Conservation (phyloP, 2,888 invertebrate genomes). For the Ichneumon xanthorius region DNA sequence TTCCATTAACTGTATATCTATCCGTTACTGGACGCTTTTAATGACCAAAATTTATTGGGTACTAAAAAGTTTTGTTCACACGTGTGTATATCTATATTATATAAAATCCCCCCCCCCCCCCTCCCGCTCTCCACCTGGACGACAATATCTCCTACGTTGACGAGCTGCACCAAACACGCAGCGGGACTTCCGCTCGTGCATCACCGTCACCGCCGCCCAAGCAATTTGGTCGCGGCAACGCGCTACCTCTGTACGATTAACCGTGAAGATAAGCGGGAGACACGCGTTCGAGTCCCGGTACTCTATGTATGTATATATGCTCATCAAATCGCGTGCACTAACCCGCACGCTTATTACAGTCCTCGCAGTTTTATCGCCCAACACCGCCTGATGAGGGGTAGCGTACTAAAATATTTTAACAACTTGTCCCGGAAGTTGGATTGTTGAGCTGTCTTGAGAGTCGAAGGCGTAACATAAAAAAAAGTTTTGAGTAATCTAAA, state of each 20-base stretch:
- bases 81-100: neutral
- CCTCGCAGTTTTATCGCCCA: conserved; percentile 14
- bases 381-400: neutral
- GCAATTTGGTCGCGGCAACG: conserved; percentile 30
- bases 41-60: conserved; percentile 16
- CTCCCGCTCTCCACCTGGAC: neutral
- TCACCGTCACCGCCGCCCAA: conserved; percentile 10
- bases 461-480: neutral
- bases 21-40: conserved; percentile 3
- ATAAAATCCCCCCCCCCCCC: neutral
- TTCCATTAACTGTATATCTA: neutral
- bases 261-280: conserved; percentile 50
- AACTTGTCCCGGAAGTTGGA: neutral
- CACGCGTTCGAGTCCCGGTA: conserved; percentile 15
- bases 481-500: neutral
- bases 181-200: conserved; percentile 36
- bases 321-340: conserved; percentile 27
- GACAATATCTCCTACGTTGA: conserved; percentile 15
- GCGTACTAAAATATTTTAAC: neutral
- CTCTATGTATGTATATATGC: neutral
- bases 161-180: conserved; percentile 23
- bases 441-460: neutral
- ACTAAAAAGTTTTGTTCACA: conserved; percentile 23
- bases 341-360: conserved; percentile 28
- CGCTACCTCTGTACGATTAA: conserved; percentile 41